Conservation (phyloP, 2,113 vertebrate species). For the Cathartes aura region DNA sequence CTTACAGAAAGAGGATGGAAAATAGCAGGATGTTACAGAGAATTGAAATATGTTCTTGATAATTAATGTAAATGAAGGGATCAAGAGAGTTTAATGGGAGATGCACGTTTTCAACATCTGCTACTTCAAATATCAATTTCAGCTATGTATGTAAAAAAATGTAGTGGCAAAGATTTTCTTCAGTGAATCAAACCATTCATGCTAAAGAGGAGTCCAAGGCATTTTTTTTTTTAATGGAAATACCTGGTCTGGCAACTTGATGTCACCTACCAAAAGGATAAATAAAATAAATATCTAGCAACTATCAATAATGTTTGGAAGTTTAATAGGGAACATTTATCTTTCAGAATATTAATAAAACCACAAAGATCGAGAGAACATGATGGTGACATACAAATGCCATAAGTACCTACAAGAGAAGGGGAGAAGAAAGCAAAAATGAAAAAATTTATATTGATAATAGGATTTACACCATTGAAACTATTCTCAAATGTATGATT, state of each 20-base stretch:
- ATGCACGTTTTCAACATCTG: neutral
- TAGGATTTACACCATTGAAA: neutral
- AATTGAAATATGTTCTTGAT: neutral
- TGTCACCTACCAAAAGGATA: neutral
- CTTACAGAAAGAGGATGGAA: neutral
- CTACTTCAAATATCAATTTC: neutral
- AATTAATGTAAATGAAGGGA: neutral
- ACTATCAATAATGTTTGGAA: neutral
- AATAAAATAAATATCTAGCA: neutral
- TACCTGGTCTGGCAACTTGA: neutral
- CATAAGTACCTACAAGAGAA: neutral
- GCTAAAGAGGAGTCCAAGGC: neutral
- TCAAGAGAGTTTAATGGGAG: neutral
- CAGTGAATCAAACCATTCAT: neutral
- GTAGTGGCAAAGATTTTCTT: neutral
- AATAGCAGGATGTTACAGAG: neutral
- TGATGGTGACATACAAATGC: neutral
- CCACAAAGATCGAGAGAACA: neutral
- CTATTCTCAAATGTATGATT: neutral
- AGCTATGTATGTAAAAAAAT: neutral
- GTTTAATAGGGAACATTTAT: neutral
- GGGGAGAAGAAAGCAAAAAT: neutral
- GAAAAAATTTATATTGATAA: neutral
- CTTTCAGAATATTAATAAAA: neutral
- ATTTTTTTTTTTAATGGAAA: neutral